phyloP scores from a whole-genome alignment of 2,113 vertebrate genomes.

The Dolichallabes microphthalmus region DNA sequence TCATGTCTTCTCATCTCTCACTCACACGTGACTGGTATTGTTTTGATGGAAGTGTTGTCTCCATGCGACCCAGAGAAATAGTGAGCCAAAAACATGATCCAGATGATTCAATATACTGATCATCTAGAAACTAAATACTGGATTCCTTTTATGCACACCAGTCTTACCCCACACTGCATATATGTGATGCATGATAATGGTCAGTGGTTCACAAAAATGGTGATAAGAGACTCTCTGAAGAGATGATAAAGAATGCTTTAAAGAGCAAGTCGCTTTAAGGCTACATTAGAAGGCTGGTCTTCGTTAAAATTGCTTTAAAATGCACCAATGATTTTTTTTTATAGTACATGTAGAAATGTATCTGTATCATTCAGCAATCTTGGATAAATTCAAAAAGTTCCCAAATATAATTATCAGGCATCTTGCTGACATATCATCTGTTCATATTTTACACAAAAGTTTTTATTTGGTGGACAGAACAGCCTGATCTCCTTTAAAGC shows the following conservation, averaged over 20 bases:
- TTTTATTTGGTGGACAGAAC: not conserved
- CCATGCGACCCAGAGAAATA: not conserved
- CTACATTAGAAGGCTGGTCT: not conserved
- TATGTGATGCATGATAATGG: not conserved
- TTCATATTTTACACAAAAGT: not conserved
- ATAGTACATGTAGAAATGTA: not conserved
- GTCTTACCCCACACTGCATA: not conserved
- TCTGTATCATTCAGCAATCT: not conserved
- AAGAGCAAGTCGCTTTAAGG: not conserved
- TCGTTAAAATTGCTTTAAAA: not conserved
- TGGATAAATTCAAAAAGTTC: not conserved
- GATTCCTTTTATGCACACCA: not conserved
- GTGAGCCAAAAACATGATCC: not conserved
- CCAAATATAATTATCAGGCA: not conserved
- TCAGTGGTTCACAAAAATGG: not conserved
- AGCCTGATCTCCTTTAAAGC: not conserved
- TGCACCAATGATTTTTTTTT: not conserved
- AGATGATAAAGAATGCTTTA: not conserved
- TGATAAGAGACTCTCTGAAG: no score
- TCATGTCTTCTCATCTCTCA: slow-evolving; percentile 22
- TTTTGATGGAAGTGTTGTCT: slow-evolving; percentile 56
- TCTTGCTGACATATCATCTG: not conserved
- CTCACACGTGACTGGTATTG: slow-evolving; percentile 60
- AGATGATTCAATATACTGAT: not conserved
- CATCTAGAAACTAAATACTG: not conserved